Conservation (phyloP, 2,113 vertebrate genomes). For the Sturnira hondurensis region DNA sequence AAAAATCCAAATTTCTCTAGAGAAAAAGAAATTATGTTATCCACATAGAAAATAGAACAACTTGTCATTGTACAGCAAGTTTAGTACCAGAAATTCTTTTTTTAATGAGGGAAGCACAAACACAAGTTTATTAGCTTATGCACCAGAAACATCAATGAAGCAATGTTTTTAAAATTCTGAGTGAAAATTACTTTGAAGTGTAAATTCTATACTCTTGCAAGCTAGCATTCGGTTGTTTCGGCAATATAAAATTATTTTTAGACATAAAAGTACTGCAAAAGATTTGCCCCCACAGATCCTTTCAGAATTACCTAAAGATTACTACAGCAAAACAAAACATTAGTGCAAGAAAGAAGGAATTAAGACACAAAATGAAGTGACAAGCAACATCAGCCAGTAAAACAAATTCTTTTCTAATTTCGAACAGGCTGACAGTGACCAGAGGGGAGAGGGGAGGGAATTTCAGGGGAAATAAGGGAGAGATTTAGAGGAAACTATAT, state of each 20-base stretch:
- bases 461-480: too few relatives aligned
- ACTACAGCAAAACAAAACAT: neutral
- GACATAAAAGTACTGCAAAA: neutral
- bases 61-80: neutral
- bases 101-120: neutral
- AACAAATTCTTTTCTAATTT: neutral
- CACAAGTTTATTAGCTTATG: neutral
- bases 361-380: neutral
- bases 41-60: neutral
- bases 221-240: neutral
- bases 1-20: neutral
- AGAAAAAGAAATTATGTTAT: neutral
- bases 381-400: neutral
- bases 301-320: neutral
- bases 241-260: conserved; percentile 31
- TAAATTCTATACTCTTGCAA: neutral
- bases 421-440: too few relatives aligned
- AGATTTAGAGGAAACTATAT: too few relatives aligned
- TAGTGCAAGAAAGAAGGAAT: neutral
- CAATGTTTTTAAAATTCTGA: conserved; percentile 25
- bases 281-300: neutral
- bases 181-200: neutral
- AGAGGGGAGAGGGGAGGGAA: too few relatives aligned
- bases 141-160: neutral
- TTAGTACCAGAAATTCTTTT: neutral